A percentile compares a stretch with the other conserved stretches of the same genome.
These are phyloP conservation scores for Hydrotaea cyrtoneurina DNA, from an alignment of 2,888 invertebrate species.

Conservation along the genomic window DNA sequence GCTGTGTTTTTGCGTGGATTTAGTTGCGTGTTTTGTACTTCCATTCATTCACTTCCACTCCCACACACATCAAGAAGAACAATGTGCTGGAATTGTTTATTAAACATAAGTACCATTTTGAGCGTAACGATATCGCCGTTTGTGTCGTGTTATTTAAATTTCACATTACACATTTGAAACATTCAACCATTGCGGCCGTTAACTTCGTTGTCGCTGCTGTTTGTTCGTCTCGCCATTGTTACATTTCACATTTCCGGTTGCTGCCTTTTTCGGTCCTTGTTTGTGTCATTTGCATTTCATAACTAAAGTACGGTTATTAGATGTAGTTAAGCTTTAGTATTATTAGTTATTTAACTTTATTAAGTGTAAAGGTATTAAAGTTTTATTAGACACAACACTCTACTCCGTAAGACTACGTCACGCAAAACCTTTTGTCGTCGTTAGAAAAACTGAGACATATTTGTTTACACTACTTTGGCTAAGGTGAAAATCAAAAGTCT, in stretches of 20 bases:
- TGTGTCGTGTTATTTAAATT: conserved; percentile 46
- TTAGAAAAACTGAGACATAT: background rate
- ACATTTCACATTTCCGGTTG: conserved; percentile 33
- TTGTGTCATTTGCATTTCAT: conserved; percentile 33
- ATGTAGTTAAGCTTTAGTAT: conserved; percentile 33
- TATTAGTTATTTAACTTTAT: conserved; percentile 45
- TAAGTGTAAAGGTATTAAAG: conserved; percentile 40
- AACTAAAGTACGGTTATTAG: conserved; percentile 39
- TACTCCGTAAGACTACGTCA: background rate
- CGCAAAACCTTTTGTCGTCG: background rate
- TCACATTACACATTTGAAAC: conserved; percentile 47
- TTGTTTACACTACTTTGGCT: background rate
- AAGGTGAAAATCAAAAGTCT: background rate
- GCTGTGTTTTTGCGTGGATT: background rate
- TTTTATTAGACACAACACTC: conserved; percentile 22
- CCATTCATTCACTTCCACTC: background rate
- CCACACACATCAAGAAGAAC: background rate
- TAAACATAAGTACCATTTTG: conserved; percentile 45
- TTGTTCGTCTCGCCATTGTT: background rate
- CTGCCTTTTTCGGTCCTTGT: background rate
- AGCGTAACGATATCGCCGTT: conserved; percentile 32
- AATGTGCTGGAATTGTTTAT: conserved; percentile 26
- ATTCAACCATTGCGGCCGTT: background rate
- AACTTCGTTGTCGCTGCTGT: no score
- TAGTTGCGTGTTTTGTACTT: background rate